Conservation (phyloP, 2,888 invertebrate species). For the Arrhopalites spinosus region DNA sequence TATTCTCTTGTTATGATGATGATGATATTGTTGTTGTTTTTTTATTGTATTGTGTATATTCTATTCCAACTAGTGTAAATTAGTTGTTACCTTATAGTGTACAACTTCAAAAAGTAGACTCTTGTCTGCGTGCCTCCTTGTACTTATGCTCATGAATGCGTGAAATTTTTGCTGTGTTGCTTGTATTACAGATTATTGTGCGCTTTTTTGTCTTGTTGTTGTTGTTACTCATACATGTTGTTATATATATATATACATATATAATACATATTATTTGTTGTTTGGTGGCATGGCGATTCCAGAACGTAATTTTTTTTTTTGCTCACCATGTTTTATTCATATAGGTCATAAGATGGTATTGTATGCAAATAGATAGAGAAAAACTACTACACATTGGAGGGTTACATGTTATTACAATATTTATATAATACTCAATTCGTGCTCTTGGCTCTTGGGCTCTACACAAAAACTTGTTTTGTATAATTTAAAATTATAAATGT, state of each 20-base stretch:
- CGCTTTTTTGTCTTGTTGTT: background rate
- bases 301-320: background rate
- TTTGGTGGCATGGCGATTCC: background rate
- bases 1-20: background rate
- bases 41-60: background rate
- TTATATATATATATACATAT: constrained; percentile 8
- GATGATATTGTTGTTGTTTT: background rate
- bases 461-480: constrained; percentile 11
- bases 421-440: background rate
- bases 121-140: background rate
- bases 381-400: no score
- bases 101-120: no score
- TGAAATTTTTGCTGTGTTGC: background rate
- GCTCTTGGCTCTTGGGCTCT: no score
- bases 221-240: background rate
- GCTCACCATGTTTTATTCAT: constrained; percentile 21
- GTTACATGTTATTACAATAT: no score
- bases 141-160: no score
- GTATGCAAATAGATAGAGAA: constrained; percentile 19
- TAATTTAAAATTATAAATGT: constrained; percentile 18
- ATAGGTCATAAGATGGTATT: constrained; percentile 26
- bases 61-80: no score
- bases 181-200: background rate
- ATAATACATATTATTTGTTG: background rate
- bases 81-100: background rate